Conservation (phyloP, 2,888 invertebrate species). For the Ecliptopera silaceata region DNA sequence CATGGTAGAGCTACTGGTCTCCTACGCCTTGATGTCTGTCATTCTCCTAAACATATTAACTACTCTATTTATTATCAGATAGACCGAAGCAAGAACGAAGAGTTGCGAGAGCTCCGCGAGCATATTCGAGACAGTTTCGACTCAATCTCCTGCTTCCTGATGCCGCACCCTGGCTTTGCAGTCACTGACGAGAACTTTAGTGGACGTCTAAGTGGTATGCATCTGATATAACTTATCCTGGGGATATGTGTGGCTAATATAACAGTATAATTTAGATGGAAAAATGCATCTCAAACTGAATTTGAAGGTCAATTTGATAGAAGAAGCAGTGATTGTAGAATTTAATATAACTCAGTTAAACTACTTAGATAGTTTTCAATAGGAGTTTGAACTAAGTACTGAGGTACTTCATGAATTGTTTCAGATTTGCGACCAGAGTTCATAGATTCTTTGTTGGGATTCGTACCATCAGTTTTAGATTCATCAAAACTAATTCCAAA, state of each 20-base stretch:
- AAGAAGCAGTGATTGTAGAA: too few relatives aligned
- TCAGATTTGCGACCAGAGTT: slow-evolving; percentile 94
- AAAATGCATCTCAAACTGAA: too few relatives aligned
- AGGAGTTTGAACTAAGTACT: too few relatives aligned
- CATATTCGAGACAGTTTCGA: slow-evolving; percentile 93
- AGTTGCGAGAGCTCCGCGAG: slow-evolving; percentile 91
- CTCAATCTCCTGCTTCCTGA: slow-evolving; percentile 93
- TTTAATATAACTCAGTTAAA: too few relatives aligned
- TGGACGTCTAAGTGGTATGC: slow-evolving; percentile 28
- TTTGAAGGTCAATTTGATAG: too few relatives aligned
- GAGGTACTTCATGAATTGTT: not conserved
- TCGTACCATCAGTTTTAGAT: slow-evolving; percentile 92
- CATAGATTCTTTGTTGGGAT: slow-evolving; percentile 87
- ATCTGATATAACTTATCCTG: too few relatives aligned
- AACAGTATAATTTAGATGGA: too few relatives aligned
- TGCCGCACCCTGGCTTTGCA: slow-evolving; percentile 98
- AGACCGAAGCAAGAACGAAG: slow-evolving; percentile 59
- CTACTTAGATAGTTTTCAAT: too few relatives aligned
- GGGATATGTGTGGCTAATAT: not conserved
- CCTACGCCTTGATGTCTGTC: not conserved
- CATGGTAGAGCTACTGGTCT: too few relatives aligned
- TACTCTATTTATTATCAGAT: slow-evolving; percentile 1
- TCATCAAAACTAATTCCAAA: slow-evolving; percentile 93
- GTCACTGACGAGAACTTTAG: slow-evolving; percentile 93
- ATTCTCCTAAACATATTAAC: too few relatives aligned